Percentiles rank a stretch among this genome's conserved stretches.
Conservation (phyloP, 2,888 invertebrate genomes). For the Ceratothoa steindachneri region DNA sequence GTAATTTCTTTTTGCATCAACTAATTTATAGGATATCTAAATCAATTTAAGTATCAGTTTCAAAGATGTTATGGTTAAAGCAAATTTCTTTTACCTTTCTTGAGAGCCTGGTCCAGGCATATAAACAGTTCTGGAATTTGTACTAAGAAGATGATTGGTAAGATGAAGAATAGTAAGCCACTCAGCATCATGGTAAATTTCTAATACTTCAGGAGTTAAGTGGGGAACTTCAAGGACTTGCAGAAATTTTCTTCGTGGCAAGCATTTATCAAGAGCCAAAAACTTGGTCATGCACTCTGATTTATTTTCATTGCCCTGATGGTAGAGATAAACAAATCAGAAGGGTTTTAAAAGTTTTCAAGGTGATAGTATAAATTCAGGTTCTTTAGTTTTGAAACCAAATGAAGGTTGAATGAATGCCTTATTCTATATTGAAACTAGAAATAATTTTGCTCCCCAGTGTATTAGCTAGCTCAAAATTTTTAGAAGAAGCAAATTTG, state of each 20-base stretch:
- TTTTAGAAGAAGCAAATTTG: too few species aligned
- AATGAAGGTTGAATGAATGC: too few species aligned
- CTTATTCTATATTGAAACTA: too few species aligned
- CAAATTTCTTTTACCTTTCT: conserved; percentile 59
- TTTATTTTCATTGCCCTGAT: not conserved
- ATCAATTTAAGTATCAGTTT: too few species aligned
- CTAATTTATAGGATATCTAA: too few species aligned
- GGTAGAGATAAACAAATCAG: too few species aligned
- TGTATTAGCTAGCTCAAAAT: too few species aligned
- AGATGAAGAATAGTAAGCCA: conserved; percentile 83
- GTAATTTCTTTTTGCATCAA: too few species aligned
- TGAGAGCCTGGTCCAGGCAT: conserved; percentile 74
- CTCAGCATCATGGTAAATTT: conserved; percentile 77
- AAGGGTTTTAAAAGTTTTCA: too few species aligned
- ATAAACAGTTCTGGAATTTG: conserved; percentile 65
- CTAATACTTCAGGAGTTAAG: conserved; percentile 15
- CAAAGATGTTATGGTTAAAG: not conserved
- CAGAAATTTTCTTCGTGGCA: conserved; percentile 80
- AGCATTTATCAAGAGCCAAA: conserved; percentile 91
- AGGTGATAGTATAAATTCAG: too few species aligned
- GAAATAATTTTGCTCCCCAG: too few species aligned
- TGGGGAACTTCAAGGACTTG: conserved; percentile 61
- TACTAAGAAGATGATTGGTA: conserved; percentile 81
- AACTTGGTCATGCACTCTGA: conserved; percentile 65
- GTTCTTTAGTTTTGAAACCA: too few species aligned